phyloP scores from a whole-genome alignment of 2,888 invertebrate species.

The Druceiella hillmani region DNA sequence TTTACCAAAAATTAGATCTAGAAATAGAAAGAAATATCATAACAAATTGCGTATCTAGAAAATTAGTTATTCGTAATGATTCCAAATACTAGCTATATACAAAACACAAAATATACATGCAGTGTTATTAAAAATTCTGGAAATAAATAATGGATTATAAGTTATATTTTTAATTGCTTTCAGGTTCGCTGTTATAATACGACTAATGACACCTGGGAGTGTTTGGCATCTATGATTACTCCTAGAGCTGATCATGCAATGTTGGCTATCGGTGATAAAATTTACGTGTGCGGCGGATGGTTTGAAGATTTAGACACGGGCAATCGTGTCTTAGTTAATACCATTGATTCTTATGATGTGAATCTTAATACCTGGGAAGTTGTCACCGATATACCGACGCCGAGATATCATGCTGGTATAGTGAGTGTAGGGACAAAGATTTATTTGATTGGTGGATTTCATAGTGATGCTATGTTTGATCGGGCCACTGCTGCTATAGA shows the following conservation, averaged over 20 bases:
- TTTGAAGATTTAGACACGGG: constrained; percentile 49
- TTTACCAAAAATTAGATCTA: too few relatives aligned
- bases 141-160: too few relatives aligned
- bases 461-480: constrained; percentile 60
- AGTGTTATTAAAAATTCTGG: too few relatives aligned
- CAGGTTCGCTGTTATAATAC: constrained; percentile 48
- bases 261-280: constrained; percentile 48
- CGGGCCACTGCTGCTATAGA: constrained; percentile 61
- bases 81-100: too few relatives aligned
- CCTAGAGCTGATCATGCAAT: constrained; percentile 63
- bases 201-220: constrained; percentile 47
- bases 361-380: constrained; percentile 53
- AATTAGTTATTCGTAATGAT: too few relatives aligned
- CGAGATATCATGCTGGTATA: constrained; percentile 63
- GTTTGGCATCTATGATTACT: constrained; percentile 49
- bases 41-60: too few relatives aligned
- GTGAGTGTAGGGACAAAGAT: constrained; percentile 55
- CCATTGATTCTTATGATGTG: constrained; percentile 61
- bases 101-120: too few relatives aligned
- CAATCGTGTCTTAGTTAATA: constrained; percentile 49
- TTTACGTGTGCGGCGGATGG: constrained; percentile 65
- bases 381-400: constrained; percentile 57
- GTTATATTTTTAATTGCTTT: too few relatives aligned
- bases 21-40: too few relatives aligned
- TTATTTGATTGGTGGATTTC: constrained; percentile 65